Percentiles rank a stretch among this genome's conserved stretches.
phyloP scores from a whole-genome alignment of 2,888 invertebrate species.

The Spilarctia lutea region DNA sequence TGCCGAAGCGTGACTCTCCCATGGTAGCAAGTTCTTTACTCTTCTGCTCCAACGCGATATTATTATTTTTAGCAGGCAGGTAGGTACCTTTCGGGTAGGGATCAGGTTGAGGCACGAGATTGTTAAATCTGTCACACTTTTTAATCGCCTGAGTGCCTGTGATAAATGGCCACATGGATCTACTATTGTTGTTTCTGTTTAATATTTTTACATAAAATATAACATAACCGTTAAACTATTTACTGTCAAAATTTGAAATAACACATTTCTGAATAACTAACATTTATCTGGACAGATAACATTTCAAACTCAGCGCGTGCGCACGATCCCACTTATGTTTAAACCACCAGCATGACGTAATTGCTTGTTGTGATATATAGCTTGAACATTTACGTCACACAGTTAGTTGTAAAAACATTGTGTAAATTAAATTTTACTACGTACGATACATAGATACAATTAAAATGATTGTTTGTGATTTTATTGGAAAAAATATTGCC shows the following conservation, averaged over 20 bases:
- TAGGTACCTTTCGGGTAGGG: too few species aligned
- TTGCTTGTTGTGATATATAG: not conserved
- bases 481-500: not conserved
- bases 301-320: conserved; percentile 7
- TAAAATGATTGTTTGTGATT: not conserved
- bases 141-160: too few species aligned
- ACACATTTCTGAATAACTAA: not conserved
- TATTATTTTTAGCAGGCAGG: too few species aligned
- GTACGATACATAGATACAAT: not conserved
- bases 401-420: not conserved
- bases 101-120: too few species aligned
- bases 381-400: not conserved
- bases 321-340: not conserved
- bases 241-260: not conserved
- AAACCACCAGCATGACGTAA: not conserved
- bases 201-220: not conserved
- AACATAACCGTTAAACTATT: not conserved
- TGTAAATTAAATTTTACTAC: not conserved
- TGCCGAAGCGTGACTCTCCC: too few species aligned
- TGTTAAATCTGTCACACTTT: too few species aligned
- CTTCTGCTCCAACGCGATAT: too few species aligned
- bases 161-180: too few species aligned
- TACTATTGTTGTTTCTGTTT: not conserved
- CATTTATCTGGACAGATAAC: not conserved
- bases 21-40: too few species aligned